These are phyloP conservation scores for Anoplolepis gracilipes DNA, from an alignment of 1,140 invertebrate species.

Conservation along the genomic window DNA sequence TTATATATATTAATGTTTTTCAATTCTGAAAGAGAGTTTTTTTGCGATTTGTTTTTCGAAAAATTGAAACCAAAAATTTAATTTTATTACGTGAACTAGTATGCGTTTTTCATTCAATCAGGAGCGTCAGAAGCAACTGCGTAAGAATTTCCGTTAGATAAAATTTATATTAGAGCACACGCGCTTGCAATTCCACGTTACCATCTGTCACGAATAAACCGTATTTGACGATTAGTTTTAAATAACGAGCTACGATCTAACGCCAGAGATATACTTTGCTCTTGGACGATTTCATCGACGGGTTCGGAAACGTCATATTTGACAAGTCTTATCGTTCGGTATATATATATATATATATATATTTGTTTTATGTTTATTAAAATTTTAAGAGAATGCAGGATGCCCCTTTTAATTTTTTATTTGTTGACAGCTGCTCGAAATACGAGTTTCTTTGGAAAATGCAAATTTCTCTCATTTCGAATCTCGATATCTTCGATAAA, in stretches of 20 bases:
- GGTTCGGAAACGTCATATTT: not conserved
- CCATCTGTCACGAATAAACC: slow-evolving; percentile 40
- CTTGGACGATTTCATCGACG: slow-evolving; percentile 49
- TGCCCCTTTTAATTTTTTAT: too few relatives aligned
- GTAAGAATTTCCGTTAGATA: not conserved
- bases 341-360: not conserved
- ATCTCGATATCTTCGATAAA: slow-evolving; percentile 23
- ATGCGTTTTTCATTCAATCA: slow-evolving; percentile 5
- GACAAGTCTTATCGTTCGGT: not conserved
- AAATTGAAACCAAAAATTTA: slow-evolving; percentile 26
- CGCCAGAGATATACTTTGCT: slow-evolving; percentile 16
- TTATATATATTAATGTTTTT: slow-evolving; percentile 4
- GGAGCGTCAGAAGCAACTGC: not conserved
- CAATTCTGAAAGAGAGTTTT: not conserved
- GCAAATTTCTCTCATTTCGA: slow-evolving; percentile 27
- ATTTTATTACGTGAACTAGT: slow-evolving; percentile 18
- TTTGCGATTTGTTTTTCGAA: slow-evolving; percentile 34
- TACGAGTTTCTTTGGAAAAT: not conserved
- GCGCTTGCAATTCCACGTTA: slow-evolving; percentile 16
- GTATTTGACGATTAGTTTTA: slow-evolving; percentile 44
- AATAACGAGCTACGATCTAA: slow-evolving; percentile 16
- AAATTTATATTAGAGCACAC: slow-evolving; percentile 35
- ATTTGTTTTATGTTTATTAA: slow-evolving; percentile 38
- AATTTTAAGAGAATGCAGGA: too few relatives aligned
- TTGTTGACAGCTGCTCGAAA: not conserved